Conservation (phyloP, 2,113 vertebrate genomes). For the cat (Felis catus) region F.catus_Fca126_mat1.0 CM031411.1:59253501-59254000, state of each 20-base stretch:
- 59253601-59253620: background rate
- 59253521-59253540: background rate
- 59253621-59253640: background rate
- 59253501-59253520: background rate
- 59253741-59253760: background rate
- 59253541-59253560: background rate
- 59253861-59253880: background rate
- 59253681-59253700: background rate
- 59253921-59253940: background rate
- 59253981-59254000: background rate
- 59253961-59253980: background rate
- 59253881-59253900: constrained; percentile 11
- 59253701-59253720: background rate
- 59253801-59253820: background rate
- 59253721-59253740: constrained; percentile 1
- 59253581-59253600: background rate
- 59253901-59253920: constrained; percentile 34
- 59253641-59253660: background rate
- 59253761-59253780: background rate
- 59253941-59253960: background rate
- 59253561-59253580: background rate
- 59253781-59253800: background rate
- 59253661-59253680: background rate
- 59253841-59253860: constrained; percentile 1
- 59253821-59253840: background rate